Conservation (phyloP, 2,888 invertebrate species). For the Rhopalosiphum nymphaeae region DNA sequence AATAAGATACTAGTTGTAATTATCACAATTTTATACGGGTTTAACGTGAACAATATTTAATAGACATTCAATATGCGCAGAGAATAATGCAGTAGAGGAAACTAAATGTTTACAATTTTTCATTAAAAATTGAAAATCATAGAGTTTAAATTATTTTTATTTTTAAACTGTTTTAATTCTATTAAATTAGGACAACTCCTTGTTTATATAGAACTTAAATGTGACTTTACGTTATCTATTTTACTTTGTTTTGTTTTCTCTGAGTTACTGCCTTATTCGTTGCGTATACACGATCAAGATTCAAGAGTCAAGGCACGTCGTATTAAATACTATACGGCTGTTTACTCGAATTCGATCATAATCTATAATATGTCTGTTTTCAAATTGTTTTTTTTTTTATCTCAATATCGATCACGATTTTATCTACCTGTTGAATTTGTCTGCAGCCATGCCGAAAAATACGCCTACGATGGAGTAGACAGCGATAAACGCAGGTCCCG, state of each 20-base stretch:
- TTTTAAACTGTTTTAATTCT: not conserved
- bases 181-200: not conserved
- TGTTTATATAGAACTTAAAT: not conserved
- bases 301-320: not conserved
- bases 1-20: not conserved
- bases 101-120: not conserved
- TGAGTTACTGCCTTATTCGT: not conserved
- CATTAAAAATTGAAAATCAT: not conserved
- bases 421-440: conserved; percentile 74
- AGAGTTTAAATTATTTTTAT: not conserved
- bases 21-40: not conserved
- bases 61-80: not conserved
- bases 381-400: conserved; percentile 4
- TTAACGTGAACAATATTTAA: not conserved
- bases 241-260: not conserved
- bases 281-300: not conserved
- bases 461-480: conserved; percentile 92
- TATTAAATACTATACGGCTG: not conserved
- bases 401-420: not conserved
- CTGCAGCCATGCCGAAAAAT: conserved; percentile 85
- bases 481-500: conserved; percentile 93
- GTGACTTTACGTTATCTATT: not conserved
- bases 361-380: not conserved
- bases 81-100: not conserved
- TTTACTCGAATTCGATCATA: not conserved